A percentile compares a stretch with the other conserved stretches of the same genome.
Evolutionary conservation across 2,888 invertebrate species (phyloP).

Genomic region (Unio pictorum): DNA sequence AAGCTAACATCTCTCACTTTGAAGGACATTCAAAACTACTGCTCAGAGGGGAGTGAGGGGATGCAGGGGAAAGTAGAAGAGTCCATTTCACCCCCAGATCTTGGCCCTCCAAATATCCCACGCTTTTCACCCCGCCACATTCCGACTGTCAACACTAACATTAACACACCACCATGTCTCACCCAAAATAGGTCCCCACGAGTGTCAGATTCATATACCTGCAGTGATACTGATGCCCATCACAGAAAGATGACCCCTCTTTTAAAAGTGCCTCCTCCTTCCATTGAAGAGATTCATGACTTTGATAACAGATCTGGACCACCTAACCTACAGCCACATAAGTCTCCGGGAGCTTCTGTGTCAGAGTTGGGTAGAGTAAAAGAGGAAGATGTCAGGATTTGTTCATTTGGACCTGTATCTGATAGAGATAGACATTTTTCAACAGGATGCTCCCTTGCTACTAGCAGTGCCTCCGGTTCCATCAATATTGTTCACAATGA

Average conservation of each 20-base stretch:
- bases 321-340: too few relatives aligned
- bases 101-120: slow-evolving; percentile 42
- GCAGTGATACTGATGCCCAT: too few relatives aligned
- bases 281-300: too few relatives aligned
- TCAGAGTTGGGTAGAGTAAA: not conserved
- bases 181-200: slow-evolving; percentile 32
- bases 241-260: too few relatives aligned
- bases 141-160: not conserved
- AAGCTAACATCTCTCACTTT: slow-evolving; percentile 35
- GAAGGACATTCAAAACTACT: slow-evolving; percentile 37
- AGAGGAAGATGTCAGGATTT: slow-evolving; percentile 1
- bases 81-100: slow-evolving; percentile 36
- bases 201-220: slow-evolving; percentile 16
- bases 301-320: too few relatives aligned
- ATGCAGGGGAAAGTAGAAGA: slow-evolving; percentile 1
- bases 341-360: slow-evolving; percentile 2
- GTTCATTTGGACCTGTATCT: slow-evolving; percentile 5
- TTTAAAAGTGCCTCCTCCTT: too few relatives aligned
- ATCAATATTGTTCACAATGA: slow-evolving; percentile 43
- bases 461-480: slow-evolving; percentile 26
- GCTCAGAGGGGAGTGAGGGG: slow-evolving; percentile 21
- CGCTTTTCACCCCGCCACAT: slow-evolving; percentile 3
- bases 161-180: slow-evolving; percentile 25
- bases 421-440: slow-evolving; percentile 3
- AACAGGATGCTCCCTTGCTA: slow-evolving; percentile 17